A percentile compares a stretch with the other conserved stretches of the same genome.
phyloP scores from a whole-genome alignment of 2,113 vertebrate species.

The Carollia perspicillata region DNA sequence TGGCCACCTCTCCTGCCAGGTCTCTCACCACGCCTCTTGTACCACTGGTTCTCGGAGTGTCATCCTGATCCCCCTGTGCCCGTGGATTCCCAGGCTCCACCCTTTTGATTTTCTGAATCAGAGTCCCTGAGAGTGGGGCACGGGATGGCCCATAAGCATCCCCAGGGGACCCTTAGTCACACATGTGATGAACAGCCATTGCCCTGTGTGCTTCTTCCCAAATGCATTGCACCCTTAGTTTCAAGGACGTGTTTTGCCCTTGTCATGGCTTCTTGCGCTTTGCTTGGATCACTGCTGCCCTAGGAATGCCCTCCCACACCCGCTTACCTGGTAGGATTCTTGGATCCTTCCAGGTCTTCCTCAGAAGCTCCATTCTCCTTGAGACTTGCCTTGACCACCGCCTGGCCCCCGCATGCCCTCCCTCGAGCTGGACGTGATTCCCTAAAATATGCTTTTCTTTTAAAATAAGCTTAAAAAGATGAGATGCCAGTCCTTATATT shows the following conservation, averaged over 20 bases:
- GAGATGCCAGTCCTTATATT: not conserved
- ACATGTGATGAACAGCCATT: rapidly evolving
- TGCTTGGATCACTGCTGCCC: not conserved
- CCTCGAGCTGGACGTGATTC: not conserved
- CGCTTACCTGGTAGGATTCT: not conserved
- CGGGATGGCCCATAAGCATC: too few species aligned
- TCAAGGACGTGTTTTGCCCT: not conserved
- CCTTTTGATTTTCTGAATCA: not conserved
- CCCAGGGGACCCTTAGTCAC: not conserved
- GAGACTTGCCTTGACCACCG: not conserved
- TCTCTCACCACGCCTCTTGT: not conserved
- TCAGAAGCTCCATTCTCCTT: not conserved
- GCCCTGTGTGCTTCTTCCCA: not conserved
- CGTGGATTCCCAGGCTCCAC: not conserved
- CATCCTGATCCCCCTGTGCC: not conserved
- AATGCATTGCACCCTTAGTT: not conserved
- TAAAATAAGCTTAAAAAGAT: constrained; percentile 26
- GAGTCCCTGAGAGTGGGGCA: not conserved
- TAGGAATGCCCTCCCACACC: not conserved
- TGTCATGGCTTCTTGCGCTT: not conserved
- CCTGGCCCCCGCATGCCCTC: too few species aligned
- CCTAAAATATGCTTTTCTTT: not conserved
- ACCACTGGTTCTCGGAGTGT: not conserved
- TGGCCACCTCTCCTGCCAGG: not conserved
- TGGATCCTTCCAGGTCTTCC: not conserved